A percentile compares a stretch with the other conserved stretches of the same genome.
These are phyloP conservation scores for Pithys albifrons DNA, from an alignment of 2,113 vertebrate species.

Conservation along the genomic window DNA sequence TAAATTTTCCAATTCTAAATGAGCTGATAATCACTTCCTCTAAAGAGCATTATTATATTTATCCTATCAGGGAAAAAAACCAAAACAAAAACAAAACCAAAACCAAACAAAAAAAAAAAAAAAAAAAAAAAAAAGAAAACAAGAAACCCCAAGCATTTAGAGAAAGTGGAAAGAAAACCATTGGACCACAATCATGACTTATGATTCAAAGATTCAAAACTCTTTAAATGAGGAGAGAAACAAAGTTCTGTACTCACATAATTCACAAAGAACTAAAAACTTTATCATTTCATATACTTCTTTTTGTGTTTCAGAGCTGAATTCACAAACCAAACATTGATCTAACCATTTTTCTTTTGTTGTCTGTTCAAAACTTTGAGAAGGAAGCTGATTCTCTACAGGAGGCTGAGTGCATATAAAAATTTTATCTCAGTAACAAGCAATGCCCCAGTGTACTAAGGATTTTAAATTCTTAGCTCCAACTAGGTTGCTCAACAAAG, in stretches of 20 bases:
- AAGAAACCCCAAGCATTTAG: accelerated
- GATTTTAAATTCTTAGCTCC: neutral
- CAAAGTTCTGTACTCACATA: neutral
- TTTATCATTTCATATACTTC: neutral
- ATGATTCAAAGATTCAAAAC: neutral
- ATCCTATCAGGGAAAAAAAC: neutral
- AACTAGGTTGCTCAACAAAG: neutral
- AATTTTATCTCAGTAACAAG: neutral
- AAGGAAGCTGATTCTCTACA: neutral
- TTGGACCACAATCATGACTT: neutral
- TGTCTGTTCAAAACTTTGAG: neutral
- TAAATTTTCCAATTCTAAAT: neutral
- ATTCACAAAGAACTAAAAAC: neutral
- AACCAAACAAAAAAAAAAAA: neutral
- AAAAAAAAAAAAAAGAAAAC: neutral
- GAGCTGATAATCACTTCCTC: neutral
- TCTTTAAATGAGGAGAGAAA: neutral
- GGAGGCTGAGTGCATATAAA: neutral
- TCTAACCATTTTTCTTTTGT: neutral
- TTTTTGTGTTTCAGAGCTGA: neutral
- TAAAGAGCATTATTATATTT: neutral
- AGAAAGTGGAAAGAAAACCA: neutral
- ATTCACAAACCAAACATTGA: neutral
- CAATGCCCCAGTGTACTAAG: neutral
- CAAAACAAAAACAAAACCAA: too few species aligned